These are phyloP conservation scores for Lasioglossum leucozonium DNA, from an alignment of 2,888 invertebrate species.

Conservation along the genomic window DNA sequence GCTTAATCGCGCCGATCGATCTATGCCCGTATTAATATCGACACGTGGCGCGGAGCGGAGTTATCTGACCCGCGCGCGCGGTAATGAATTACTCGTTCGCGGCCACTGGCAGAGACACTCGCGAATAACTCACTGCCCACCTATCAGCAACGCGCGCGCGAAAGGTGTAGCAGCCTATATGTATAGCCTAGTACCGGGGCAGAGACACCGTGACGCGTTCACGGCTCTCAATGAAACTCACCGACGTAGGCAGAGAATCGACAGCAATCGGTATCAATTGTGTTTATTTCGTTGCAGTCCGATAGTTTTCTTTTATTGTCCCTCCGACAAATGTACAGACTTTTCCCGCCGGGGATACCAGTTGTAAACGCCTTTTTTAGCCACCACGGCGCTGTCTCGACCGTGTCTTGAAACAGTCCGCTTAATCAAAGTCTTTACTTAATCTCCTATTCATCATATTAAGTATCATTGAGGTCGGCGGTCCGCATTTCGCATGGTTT, in stretches of 20 bases:
- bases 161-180: not conserved
- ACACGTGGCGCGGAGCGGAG: constrained; percentile 4
- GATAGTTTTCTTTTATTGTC: not conserved
- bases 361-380: not conserved
- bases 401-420: constrained; percentile 6
- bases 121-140: constrained; percentile 46
- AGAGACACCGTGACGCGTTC: not conserved
- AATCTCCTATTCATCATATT: not conserved
- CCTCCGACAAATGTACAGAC: not conserved
- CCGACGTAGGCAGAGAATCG: not conserved
- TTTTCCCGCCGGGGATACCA: not conserved
- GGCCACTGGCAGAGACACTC: constrained; percentile 22
- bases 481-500: not conserved
- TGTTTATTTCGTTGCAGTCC: not conserved
- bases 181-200: not conserved
- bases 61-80: constrained; percentile 10
- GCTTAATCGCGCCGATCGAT: constrained; percentile 54
- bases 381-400: not conserved
- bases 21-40: constrained; percentile 50
- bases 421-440: not conserved
- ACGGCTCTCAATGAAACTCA: not conserved
- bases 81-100: constrained; percentile 40
- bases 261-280: not conserved
- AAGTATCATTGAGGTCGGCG: not conserved
- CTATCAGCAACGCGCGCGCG: constrained; percentile 32